phyloP scores from a whole-genome alignment of 1,140 invertebrate species.

The Periplaneta americana region DNA sequence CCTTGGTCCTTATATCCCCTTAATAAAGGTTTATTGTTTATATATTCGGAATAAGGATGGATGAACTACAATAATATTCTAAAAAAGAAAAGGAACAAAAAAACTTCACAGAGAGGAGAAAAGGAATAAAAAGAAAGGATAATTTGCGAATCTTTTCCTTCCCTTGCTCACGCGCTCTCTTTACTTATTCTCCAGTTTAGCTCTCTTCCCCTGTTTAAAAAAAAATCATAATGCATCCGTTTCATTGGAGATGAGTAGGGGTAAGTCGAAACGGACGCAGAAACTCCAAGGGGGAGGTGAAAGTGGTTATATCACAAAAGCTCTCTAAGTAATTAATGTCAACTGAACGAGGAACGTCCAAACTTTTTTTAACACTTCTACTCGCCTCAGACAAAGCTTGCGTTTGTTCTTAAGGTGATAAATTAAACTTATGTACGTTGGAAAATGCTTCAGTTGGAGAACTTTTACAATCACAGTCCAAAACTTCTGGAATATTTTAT shows the following conservation, averaged over 20 bases:
- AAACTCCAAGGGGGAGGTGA: too few relatives aligned
- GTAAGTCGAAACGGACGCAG: neutral
- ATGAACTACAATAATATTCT: neutral
- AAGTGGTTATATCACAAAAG: neutral
- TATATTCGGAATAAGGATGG: neutral
- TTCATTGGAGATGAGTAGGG: neutral
- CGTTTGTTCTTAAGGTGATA: neutral
- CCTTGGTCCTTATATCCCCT: too few relatives aligned
- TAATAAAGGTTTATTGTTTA: neutral
- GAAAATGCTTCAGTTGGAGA: neutral
- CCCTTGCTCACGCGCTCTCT: neutral
- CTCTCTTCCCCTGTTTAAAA: neutral
- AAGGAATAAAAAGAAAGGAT: neutral
- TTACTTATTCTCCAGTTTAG: neutral
- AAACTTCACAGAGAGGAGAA: neutral
- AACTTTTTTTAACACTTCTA: neutral
- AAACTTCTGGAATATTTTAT: neutral
- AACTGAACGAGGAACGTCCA: neutral
- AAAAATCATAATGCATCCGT: neutral
- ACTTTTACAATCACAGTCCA: neutral
- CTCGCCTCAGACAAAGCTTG: neutral
- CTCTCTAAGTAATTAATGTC: neutral
- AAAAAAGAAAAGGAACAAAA: neutral
- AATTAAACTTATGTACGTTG: neutral
- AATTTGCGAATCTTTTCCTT: neutral